A percentile compares a stretch with the other conserved stretches of the same genome.
These are phyloP conservation scores for Lonchura striata DNA, from an alignment of 2,113 vertebrate genomes.

Conservation along the genomic window DNA sequence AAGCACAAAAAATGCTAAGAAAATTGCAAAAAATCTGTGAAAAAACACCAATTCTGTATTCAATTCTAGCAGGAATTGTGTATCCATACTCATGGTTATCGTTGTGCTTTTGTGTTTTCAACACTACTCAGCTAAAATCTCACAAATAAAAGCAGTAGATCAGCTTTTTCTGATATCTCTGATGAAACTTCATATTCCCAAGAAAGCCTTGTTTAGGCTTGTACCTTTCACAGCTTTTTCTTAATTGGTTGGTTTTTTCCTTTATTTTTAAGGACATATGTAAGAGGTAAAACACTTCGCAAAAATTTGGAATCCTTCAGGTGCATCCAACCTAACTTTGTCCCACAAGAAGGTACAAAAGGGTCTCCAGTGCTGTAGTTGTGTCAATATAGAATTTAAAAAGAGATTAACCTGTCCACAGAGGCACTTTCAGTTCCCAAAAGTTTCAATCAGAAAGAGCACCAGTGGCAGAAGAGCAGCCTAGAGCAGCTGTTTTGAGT, in stretches of 20 bases:
- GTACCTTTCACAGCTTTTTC: background rate
- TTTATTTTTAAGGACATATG: background rate
- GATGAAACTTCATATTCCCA: background rate
- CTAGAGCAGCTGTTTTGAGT: background rate
- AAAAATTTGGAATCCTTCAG: background rate
- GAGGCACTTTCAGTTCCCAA: background rate
- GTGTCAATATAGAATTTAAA: background rate
- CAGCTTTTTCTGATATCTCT: background rate
- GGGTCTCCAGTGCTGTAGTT: background rate
- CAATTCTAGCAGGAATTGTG: background rate
- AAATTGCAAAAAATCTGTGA: background rate
- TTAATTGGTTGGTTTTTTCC: background rate
- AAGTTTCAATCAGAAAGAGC: background rate
- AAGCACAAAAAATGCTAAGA: background rate
- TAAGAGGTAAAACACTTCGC: background rate
- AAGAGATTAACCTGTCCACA: background rate
- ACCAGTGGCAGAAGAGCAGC: background rate
- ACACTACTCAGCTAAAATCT: background rate
- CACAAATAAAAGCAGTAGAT: background rate
- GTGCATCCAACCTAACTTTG: background rate
- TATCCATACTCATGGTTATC: background rate
- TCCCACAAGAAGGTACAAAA: background rate
- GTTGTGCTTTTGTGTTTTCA: background rate
- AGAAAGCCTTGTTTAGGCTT: background rate
- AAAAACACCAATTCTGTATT: background rate